These are phyloP conservation scores for Antrozous pallidus DNA, from an alignment of 2,797 vertebrate species.

Conservation along the genomic window DNA sequence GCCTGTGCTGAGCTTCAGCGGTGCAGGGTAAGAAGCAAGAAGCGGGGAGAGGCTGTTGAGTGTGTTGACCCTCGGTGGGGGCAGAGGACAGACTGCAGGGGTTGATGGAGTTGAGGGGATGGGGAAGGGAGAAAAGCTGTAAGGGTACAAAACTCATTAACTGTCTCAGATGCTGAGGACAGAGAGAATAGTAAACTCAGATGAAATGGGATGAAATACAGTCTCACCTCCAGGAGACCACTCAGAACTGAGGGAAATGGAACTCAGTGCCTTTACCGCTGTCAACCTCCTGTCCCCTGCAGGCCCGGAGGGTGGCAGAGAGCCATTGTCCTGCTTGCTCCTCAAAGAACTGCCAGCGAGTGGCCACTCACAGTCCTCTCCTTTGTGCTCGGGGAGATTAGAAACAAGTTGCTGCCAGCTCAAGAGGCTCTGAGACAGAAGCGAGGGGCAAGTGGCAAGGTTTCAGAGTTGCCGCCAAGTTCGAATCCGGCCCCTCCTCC, in stretches of 20 bases:
- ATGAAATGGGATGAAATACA: slow-evolving; percentile 9
- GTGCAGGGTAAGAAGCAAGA: background rate
- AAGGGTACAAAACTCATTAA: slow-evolving; percentile 36
- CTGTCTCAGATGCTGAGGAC: background rate
- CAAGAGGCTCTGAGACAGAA: slow-evolving; percentile 51
- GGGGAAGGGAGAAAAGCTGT: background rate
- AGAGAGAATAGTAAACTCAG: background rate
- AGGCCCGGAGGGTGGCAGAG: background rate
- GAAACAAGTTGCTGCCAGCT: slow-evolving; percentile 4
- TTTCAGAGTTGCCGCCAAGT: background rate
- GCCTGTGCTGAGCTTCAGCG: background rate
- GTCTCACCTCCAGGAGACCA: slow-evolving; percentile 51
- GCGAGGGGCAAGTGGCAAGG: background rate
- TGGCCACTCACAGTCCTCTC: slow-evolving; percentile 46
- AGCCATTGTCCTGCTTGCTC: background rate
- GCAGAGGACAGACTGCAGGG: background rate
- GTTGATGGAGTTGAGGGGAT: background rate
- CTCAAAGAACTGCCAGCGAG: slow-evolving; percentile 39
- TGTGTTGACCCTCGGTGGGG: background rate
- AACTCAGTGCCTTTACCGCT: background rate
- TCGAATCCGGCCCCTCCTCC: background rate
- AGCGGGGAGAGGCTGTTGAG: slow-evolving; percentile 15
- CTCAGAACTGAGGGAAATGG: slow-evolving; percentile 1
- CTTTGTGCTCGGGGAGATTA: slow-evolving; percentile 64
- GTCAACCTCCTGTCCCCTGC: slow-evolving; percentile 11